Evolutionary conservation across 2,113 vertebrate species (phyloP), one percentile per base, ranked within the genome.

Genomic region (Hyla sarda): DNA sequence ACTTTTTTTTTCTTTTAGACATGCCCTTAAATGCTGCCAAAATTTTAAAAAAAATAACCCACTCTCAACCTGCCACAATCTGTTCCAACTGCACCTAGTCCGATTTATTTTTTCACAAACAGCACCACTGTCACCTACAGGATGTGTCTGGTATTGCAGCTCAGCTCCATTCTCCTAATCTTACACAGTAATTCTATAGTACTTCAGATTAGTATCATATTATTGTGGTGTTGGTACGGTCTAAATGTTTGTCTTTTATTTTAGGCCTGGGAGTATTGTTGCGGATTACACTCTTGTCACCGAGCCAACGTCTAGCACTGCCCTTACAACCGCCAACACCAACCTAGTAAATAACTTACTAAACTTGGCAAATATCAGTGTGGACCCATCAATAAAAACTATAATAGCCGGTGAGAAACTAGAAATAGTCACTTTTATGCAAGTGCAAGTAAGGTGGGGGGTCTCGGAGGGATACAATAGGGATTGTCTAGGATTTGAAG

Each of bases 271-370:
- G 12, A 86, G 84, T 58, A 7, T 86, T 9, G 5, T 80, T 3
- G 76, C 34, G 9, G 84, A 86, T 32, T 86, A 86, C 17, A 80
- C 76, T 0, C 9, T 86, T 23, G 62, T 58, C 41, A 52, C 84
- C 9, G 84, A 86, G 21, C 32, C 75, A 19, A 5, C 14, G 32
- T 56, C 47, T 25, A 0, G 62, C 41, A 3, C 48, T 50, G 28
- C 23, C 7, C 5, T 86, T 7, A 25, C 32, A 2, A 13, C 28
- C 2, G 84, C 76, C 48, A 86, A 86, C 34, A 14, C 5, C 4
- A 23, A 30, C 17, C 32, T 80, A 8, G 7, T 80, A 41, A 14
- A 16, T 3, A 58, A 47, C 48, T 14, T 86, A 21, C 11, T 3
- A n/a, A 7, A n/a, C n/a, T n/a, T 1, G 11, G 71, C 9, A 30